Base-by-base conservation (phyloP, 2,113 vertebrate genomes). In the Petrocephalus zakoni region DNA sequence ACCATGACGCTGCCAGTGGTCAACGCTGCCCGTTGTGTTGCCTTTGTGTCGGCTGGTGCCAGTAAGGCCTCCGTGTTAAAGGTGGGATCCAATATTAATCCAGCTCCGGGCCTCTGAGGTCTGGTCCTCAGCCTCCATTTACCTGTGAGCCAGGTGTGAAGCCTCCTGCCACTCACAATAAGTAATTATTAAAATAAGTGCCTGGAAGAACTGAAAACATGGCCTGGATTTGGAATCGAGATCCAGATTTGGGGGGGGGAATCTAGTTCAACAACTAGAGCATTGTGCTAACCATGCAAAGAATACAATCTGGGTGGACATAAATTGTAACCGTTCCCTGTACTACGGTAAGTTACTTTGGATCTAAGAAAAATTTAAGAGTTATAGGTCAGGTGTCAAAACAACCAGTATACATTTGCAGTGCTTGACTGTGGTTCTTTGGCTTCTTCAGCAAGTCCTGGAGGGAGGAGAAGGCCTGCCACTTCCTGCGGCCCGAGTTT, bases 41-140 rank as follows among this genome's bases (percentile, higher is more conserved):
- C 95, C 51, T 98, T 99, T 15, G 96, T 99, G 34, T 97, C 96
- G 4, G 98, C 97, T 0, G 98, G 98, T 87, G 97, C 95, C 84
- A 95, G 97, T 93, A 99, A 99, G 95, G 96, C 98, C 0, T 61
- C 96, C 0, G 90, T 97, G 87, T 89, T 99, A 15, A 99, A 98
- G 97, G 98, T 98, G 94, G 56, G 25, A 9, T 86, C 58, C 46
- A 22, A 25, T 29, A 17, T 52, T n/a, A 51, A 10, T 49, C 7
- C 17, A n/a, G 9, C 5, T n/a, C n/a, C n/a, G n/a, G n/a, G n/a
- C n/a, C n/a, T n/a, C n/a, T n/a, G n/a, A n/a, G n/a, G n/a, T n/a
- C n/a, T n/a, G n/a, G n/a, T n/a, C n/a, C n/a, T n/a, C n/a, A n/a
- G 42, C 42, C 42, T 42, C 3, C 42, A 1, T 42, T 42, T 42